Base-by-base conservation (phyloP, 2,113 vertebrate genomes). In the Psophia crepitans region DNA sequence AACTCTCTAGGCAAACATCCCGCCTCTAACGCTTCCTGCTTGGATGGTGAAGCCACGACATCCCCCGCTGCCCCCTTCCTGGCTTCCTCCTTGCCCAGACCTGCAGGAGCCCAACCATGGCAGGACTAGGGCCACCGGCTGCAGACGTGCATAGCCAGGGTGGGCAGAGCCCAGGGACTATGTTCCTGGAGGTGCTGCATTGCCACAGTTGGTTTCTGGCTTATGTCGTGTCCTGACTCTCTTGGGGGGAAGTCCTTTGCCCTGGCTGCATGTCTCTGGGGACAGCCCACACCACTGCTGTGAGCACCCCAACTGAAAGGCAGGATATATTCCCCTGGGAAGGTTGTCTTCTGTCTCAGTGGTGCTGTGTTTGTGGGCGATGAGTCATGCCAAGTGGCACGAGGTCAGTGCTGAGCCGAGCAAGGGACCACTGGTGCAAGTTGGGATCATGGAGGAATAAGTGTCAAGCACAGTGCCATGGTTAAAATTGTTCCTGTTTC, bases 1-100 rank as follows among this genome's bases (percentile, higher is more conserved):
- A 97, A 97, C 96, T 97, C 94, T 96, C 92, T 91, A 80, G 93
- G 97, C 97, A 97, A 97, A 95, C 97, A 97, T 97, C 97, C 96
- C 94, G 44, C 97, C 97, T 97, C 95, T 94, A 84, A 92, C 85
- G 39, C 96, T 97, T 97, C 96, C 96, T 96, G 92, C 96, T 87
- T 78, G 89, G 90, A 83, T 80, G 90, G 68, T 53, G 92, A 94
- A 93, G 90, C 90, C 1, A 7, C 8, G 23, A 74, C 65, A 64
- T 63, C 76, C n/a, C 21, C 4, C 5, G 64, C 61, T 5, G 1
- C 82, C 86, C 69, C 37, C 57, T 96, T 69, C 70, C 44, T 12
- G 6, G 28, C 53, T 84, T 71, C 54, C 66, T 85, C 33, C 28
- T 61, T 1, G 5, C 41, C n/a, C 43, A 80, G 84, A 73, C 63